phyloP scores from a whole-genome alignment of 2,888 invertebrate genomes.

The Chloroclysta siterata region DNA sequence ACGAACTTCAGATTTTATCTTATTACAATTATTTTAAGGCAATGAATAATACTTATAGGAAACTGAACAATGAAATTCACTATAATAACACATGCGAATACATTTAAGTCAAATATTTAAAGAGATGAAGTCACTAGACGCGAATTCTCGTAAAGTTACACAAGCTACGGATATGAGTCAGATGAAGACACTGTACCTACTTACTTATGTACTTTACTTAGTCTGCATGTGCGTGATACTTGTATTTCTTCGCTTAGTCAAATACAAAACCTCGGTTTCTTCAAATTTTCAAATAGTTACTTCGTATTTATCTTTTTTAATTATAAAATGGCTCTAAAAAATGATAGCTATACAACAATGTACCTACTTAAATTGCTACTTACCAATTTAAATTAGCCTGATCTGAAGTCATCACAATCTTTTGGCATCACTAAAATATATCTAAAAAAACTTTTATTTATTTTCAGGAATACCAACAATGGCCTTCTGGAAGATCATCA shows the following conservation, averaged over 20 bases:
- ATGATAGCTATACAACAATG: too few species aligned
- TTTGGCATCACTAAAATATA: neutral
- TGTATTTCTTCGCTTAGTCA: too few species aligned
- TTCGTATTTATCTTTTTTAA: too few species aligned
- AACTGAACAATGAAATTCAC: neutral
- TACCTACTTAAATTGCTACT: too few species aligned
- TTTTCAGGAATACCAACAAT: slow-evolving; percentile 59
- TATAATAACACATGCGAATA: slow-evolving; percentile 12
- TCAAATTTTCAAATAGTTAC: too few species aligned
- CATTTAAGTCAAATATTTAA: slow-evolving; percentile 23
- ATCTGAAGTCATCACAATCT: too few species aligned
- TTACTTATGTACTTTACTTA: neutral
- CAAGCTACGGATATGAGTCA: slow-evolving; percentile 37
- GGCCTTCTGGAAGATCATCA: slow-evolving; percentile 61
- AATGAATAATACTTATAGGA: neutral
- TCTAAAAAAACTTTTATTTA: slow-evolving; percentile 31
- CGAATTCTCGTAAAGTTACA: slow-evolving; percentile 26
- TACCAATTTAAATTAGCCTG: too few species aligned
- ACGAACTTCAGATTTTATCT: too few species aligned
- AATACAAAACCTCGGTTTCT: too few species aligned
- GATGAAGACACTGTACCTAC: neutral
- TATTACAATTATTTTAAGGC: too few species aligned
- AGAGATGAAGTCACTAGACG: slow-evolving; percentile 39
- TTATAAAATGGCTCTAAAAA: too few species aligned
- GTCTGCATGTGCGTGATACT: neutral